These are phyloP conservation scores for Eospalax fontanierii DNA, from an alignment of 2,797 vertebrate genomes.

Conservation along the genomic window DNA sequence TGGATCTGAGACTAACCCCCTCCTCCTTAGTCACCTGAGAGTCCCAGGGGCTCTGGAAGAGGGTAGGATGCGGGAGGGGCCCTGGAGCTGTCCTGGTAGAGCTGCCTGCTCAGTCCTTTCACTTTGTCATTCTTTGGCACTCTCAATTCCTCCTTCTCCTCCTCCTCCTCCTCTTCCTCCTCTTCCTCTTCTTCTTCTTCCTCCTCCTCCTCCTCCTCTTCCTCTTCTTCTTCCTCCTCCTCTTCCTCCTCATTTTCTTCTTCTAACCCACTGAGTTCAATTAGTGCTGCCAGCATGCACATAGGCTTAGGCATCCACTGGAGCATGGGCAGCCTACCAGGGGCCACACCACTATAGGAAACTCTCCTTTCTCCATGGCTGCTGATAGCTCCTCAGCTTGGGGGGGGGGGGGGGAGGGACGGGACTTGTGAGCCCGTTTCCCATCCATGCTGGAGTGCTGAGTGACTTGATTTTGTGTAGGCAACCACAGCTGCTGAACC, in stretches of 20 bases:
- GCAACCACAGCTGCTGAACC: background rate
- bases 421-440: too few species aligned
- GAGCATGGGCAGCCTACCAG: background rate
- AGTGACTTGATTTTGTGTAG: background rate
- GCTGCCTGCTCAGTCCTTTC: background rate
- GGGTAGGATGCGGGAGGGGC: background rate
- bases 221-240: too few species aligned
- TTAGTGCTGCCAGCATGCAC: background rate
- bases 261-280: background rate
- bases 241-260: background rate
- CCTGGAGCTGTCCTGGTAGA: too few species aligned
- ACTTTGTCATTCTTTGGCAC: background rate
- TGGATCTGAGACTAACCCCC: background rate
- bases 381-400: background rate
- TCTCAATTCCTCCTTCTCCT: background rate
- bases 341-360: too few species aligned
- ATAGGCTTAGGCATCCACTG: background rate
- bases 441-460: background rate
- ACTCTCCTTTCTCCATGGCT: background rate
- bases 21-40: background rate
- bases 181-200: background rate
- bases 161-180: too few species aligned
- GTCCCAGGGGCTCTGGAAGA: background rate
- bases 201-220: background rate
- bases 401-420: too few species aligned